phyloP scores from a whole-genome alignment of 2,888 invertebrate genomes.

The Tenodera sinensis region DNA sequence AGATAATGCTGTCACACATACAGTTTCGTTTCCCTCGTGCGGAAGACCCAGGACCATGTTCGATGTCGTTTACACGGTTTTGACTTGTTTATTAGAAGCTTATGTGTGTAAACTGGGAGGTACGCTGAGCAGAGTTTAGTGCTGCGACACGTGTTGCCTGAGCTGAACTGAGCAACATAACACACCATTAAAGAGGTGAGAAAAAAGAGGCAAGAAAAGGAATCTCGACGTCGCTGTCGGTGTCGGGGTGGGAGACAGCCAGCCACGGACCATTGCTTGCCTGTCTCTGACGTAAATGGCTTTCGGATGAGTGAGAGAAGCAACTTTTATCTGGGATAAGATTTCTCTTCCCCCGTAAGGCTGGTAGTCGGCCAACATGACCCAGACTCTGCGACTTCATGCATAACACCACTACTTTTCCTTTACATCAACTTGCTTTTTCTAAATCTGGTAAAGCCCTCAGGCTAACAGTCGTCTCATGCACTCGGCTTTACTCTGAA shows the following conservation, averaged over 20 bases:
- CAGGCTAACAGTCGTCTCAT: not conserved
- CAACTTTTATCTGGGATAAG: constrained; percentile 13
- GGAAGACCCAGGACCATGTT: not conserved
- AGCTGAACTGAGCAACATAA: not conserved
- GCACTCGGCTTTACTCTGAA: too few species aligned
- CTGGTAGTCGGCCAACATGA: not conserved
- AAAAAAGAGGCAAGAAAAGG: not conserved
- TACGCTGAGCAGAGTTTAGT: not conserved
- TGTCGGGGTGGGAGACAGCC: not conserved
- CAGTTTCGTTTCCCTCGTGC: not conserved
- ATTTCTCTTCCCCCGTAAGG: not conserved
- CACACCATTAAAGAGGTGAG: not conserved
- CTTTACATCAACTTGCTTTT: not conserved
- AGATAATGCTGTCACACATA: not conserved
- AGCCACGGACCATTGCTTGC: not conserved
- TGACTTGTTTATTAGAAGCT: not conserved
- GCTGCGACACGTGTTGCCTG: not conserved
- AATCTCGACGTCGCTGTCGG: not conserved
- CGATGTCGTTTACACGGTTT: not conserved
- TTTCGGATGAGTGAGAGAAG: constrained; percentile 21
- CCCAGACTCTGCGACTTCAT: not conserved
- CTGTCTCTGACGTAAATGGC: constrained; percentile 28
- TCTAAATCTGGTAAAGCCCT: not conserved
- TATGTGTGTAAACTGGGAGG: not conserved
- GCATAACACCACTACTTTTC: not conserved